phyloP scores from a whole-genome alignment of 2,797 vertebrate genomes.

The Limosa lapponica region DNA sequence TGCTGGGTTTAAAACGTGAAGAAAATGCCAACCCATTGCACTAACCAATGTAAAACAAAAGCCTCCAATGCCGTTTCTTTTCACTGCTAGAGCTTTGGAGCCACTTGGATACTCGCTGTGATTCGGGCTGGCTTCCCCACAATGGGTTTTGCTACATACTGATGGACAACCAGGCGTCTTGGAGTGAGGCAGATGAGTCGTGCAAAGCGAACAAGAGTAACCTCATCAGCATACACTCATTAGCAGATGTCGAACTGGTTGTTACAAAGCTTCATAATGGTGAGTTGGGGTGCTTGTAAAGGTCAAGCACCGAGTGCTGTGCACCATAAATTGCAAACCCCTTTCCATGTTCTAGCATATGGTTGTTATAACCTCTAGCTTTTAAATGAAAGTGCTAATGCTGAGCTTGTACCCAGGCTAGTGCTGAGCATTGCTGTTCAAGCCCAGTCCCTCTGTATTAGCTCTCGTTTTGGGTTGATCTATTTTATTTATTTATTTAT shows the following conservation, averaged over 20 bases:
- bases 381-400: neutral
- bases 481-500: neutral
- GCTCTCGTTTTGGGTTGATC: neutral
- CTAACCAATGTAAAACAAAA: neutral
- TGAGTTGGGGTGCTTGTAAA: constrained; percentile 57
- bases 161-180: constrained; percentile 64
- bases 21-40: neutral
- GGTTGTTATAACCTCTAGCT: neutral
- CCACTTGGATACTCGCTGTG: constrained; percentile 84
- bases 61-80: constrained; percentile 37
- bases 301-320: neutral
- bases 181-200: constrained; percentile 66
- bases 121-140: constrained; percentile 82
- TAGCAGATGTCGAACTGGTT: constrained; percentile 88
- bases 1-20: neutral
- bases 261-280: constrained; percentile 83
- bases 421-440: neutral
- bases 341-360: neutral
- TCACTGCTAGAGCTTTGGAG: constrained; percentile 77
- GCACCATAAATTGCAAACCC: neutral
- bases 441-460: neutral
- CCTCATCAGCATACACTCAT: constrained; percentile 89
- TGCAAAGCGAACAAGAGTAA: constrained; percentile 75
- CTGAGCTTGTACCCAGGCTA: neutral
- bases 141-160: constrained; percentile 89